Evolutionary conservation across 30 jellyfish, hydroid and myxozoan genomes (phyloP).

Genomic region (Sanderia malayensis): DNA sequence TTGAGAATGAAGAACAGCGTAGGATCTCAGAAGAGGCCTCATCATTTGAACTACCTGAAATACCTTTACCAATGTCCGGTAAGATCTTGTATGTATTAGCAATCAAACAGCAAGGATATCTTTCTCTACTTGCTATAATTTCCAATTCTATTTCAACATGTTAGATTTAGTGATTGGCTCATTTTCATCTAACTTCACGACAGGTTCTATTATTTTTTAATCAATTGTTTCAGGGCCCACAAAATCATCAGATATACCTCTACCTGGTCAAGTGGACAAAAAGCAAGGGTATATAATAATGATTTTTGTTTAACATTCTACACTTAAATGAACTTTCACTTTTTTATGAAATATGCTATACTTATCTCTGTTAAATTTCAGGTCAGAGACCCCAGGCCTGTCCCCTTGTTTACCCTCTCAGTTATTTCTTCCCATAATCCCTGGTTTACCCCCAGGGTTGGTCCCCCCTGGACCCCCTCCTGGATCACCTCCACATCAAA

Average conservation of each 20-base stretch:
- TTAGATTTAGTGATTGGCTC: too few species aligned
- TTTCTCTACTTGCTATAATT: too few species aligned
- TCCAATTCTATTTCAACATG: too few species aligned
- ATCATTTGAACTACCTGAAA: constrained; percentile 70
- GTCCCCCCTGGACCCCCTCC: constrained; percentile 99
- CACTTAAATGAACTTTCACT: too few species aligned
- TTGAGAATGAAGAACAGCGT: constrained; percentile 72
- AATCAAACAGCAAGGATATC: too few species aligned
- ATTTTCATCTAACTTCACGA: too few species aligned
- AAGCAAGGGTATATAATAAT: neutral
- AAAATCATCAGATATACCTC: constrained; percentile 65
- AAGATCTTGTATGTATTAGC: neutral
- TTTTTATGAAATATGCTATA: too few species aligned
- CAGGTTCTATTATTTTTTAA: too few species aligned
- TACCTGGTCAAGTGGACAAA: constrained; percentile 9
- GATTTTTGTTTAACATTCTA: too few species aligned
- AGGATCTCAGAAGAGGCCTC: constrained; percentile 69
- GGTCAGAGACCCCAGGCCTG: constrained; percentile 70
- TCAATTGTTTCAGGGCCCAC: constrained; percentile 62
- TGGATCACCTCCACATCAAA: constrained; percentile 89
- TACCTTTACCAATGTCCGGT: constrained; percentile 96
- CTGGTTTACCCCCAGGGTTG: constrained; percentile 99
- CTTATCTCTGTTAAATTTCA: too few species aligned
- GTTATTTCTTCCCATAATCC: constrained; percentile 55
- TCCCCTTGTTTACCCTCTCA: constrained; percentile 67